These are phyloP conservation scores for Criorhina ranunculi DNA, from an alignment of 2,888 invertebrate genomes.

Conservation along the genomic window DNA sequence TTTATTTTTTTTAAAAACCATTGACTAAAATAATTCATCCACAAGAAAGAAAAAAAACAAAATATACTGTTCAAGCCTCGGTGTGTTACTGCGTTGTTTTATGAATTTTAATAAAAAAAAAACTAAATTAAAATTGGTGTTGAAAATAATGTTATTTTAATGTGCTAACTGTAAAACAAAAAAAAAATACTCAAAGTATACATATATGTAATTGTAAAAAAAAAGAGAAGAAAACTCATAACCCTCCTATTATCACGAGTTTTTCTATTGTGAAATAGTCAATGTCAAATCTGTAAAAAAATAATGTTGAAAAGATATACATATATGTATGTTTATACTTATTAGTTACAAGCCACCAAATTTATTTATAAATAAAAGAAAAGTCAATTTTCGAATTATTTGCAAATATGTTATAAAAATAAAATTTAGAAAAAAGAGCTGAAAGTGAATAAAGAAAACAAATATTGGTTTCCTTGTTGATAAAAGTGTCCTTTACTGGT, in stretches of 20 bases:
- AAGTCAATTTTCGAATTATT: slow-evolving; percentile 23
- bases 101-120: slow-evolving; percentile 24
- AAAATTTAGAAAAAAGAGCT: slow-evolving; percentile 79
- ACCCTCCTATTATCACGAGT: slow-evolving; percentile 15
- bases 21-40: neutral
- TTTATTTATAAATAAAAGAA: slow-evolving; percentile 32
- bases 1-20: slow-evolving; percentile 14
- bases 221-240: slow-evolving; percentile 10
- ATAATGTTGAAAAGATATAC: neutral
- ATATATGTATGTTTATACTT: slow-evolving; percentile 3
- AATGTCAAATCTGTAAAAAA: neutral
- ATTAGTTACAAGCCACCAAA: slow-evolving; percentile 35
- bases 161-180: slow-evolving; percentile 56
- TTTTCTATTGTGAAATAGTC: slow-evolving; percentile 31
- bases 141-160: slow-evolving; percentile 57
- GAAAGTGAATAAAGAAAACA: slow-evolving; percentile 84
- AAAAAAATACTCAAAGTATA: slow-evolving; percentile 22
- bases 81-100: slow-evolving; percentile 61
- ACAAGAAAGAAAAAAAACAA: slow-evolving; percentile 22
- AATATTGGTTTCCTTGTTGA: slow-evolving; percentile 83
- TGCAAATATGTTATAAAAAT: slow-evolving; percentile 39
- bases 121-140: slow-evolving; percentile 55
- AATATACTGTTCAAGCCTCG: slow-evolving; percentile 37
- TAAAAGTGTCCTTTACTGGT: slow-evolving; percentile 73
- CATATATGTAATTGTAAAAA: slow-evolving; percentile 38